Evolutionary conservation across 2,113 vertebrate species (phyloP).

Genomic region (Balaeniceps rex): DNA sequence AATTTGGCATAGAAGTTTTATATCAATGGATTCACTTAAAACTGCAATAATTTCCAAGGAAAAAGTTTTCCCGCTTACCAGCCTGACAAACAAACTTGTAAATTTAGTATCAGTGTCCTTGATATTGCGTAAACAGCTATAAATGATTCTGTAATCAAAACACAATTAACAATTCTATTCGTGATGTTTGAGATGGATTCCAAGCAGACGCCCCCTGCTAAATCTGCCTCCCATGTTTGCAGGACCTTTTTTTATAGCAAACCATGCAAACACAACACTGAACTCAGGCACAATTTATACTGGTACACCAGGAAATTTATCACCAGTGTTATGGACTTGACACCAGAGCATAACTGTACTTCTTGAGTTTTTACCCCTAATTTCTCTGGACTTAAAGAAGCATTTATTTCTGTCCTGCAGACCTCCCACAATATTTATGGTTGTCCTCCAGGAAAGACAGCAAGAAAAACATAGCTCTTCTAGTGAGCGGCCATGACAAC

Average conservation of each 20-base stretch:
- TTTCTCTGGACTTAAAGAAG: background rate
- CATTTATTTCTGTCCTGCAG: background rate
- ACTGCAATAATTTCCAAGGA: background rate
- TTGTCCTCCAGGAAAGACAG: background rate
- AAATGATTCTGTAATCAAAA: background rate
- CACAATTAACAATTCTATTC: background rate
- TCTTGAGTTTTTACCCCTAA: background rate
- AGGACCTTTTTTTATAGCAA: background rate
- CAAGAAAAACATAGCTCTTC: background rate
- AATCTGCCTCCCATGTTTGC: background rate
- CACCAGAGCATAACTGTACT: background rate
- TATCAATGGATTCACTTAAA: background rate
- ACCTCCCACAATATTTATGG: background rate
- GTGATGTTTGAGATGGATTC: background rate
- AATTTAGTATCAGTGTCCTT: background rate
- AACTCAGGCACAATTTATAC: background rate
- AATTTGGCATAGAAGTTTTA: background rate
- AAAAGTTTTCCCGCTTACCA: background rate
- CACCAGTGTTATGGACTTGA: background rate
- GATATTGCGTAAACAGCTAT: background rate
- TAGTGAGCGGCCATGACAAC: background rate
- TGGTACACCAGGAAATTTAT: background rate
- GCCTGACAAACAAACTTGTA: background rate
- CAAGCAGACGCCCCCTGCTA: background rate
- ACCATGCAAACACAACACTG: background rate